These are phyloP conservation scores for Ctenosaura bakeri DNA, from an alignment of 2,797 vertebrate genomes.

Conservation along the genomic window DNA sequence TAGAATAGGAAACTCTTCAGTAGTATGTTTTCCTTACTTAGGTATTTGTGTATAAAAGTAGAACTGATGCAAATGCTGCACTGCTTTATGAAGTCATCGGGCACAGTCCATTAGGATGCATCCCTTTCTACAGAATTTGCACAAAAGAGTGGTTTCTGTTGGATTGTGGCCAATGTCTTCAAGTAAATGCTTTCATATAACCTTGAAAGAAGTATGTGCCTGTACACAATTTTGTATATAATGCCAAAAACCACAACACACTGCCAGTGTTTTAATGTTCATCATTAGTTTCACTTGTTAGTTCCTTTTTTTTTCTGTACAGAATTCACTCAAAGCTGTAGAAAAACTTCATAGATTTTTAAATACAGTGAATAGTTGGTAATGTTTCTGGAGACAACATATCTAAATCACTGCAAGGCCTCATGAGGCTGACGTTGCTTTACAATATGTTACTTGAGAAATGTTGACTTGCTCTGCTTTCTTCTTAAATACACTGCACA, in stretches of 20 bases:
- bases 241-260: conserved; percentile 32
- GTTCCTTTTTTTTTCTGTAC: conserved; percentile 1
- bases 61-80: conserved; percentile 31
- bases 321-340: conserved; percentile 22
- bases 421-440: not conserved
- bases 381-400: not conserved
- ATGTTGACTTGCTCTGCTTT: not conserved
- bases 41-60: not conserved
- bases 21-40: conserved; percentile 15
- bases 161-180: not conserved
- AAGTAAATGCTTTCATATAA: not conserved
- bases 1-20: conserved; percentile 36
- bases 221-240: conserved; percentile 56
- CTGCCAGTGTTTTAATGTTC: conserved; percentile 49
- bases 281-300: conserved; percentile 54
- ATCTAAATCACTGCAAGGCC: conserved; percentile 13
- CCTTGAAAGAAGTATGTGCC: conserved; percentile 40
- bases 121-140: not conserved
- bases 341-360: conserved; percentile 11
- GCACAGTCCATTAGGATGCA: not conserved
- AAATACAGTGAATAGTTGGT: not conserved
- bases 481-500: not conserved
- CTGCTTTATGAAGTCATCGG: conserved; percentile 24
- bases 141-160: not conserved
- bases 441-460: not conserved